A percentile compares a stretch with the other conserved stretches of the same genome.
These are phyloP conservation scores for Charaxes varanes DNA, from an alignment of 1,140 invertebrate species.

Conservation along the genomic window DNA sequence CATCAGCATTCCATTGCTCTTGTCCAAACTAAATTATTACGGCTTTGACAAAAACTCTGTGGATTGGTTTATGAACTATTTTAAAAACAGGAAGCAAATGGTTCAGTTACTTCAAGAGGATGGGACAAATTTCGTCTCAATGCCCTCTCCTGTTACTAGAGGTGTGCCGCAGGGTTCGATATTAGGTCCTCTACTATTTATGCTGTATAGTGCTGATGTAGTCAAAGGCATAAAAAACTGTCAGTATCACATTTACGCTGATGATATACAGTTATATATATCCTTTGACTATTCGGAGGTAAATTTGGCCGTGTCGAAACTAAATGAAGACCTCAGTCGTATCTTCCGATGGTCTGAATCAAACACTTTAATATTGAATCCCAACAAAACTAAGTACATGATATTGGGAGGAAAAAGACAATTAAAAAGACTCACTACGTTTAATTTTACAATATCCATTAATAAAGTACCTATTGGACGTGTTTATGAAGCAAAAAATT, in stretches of 20 bases:
- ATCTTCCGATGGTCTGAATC: slow-evolving; percentile 8
- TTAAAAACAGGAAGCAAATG: slow-evolving; percentile 1
- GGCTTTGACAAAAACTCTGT: not conserved
- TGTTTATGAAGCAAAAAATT: no score
- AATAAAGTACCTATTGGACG: no score
- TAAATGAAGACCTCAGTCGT: slow-evolving; percentile 4
- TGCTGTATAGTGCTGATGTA: slow-evolving; percentile 7
- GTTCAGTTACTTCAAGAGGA: not conserved
- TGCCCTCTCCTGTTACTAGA: not conserved
- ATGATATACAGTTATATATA: no score
- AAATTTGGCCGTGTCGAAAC: not conserved
- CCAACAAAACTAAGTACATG: slow-evolving; percentile 7
- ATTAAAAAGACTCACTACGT: no score
- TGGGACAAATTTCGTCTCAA: not conserved
- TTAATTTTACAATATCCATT: no score
- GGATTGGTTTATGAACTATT: slow-evolving; percentile 4
- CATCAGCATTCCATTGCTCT: not conserved
- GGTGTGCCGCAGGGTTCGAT: slow-evolving; percentile 7
- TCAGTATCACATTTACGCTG: slow-evolving; percentile 10
- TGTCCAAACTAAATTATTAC: not conserved
- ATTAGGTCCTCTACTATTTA: slow-evolving; percentile 6
- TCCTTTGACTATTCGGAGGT: not conserved
- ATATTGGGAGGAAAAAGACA: no score
- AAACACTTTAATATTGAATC: slow-evolving; percentile 1
- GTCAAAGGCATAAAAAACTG: not conserved